phyloP scores from a whole-genome alignment of 2,797 vertebrate species.

The Zonotrichia albicollis region DNA sequence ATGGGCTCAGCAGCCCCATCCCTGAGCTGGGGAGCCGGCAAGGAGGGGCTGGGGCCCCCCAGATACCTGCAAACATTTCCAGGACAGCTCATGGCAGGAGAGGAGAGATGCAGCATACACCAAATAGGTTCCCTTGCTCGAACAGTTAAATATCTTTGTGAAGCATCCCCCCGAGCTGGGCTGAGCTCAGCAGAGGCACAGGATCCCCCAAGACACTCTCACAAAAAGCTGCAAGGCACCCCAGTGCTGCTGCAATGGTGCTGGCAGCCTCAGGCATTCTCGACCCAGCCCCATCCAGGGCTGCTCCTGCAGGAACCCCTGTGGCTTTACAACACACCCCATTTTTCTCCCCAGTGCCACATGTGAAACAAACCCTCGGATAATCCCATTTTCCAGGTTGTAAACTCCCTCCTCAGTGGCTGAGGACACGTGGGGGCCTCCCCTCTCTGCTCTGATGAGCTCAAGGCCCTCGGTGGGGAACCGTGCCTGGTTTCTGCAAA shows the following conservation, averaged over 20 bases:
- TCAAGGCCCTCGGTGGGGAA: conserved; percentile 45
- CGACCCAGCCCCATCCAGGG: fast-evolving
- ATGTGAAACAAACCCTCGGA: not conserved
- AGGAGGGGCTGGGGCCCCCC: not conserved
- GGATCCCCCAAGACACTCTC: not conserved
- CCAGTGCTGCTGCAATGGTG: not conserved
- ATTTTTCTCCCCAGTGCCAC: not conserved
- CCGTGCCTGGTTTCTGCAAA: conserved; percentile 66
- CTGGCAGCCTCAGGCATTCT: not conserved
- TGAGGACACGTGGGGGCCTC: not conserved
- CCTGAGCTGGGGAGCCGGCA: not conserved
- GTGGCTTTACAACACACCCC: not conserved
- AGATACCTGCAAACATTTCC: not conserved
- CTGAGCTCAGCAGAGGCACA: not conserved
- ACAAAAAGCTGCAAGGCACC: not conserved
- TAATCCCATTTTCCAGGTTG: conserved; percentile 21
- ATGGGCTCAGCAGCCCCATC: not conserved
- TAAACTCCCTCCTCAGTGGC: not conserved
- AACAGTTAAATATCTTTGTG: not conserved
- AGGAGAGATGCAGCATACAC: not conserved
- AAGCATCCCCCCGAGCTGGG: not conserved
- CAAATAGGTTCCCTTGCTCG: not conserved
- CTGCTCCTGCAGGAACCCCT: not conserved
- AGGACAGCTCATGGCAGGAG: not conserved
- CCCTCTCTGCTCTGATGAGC: not conserved